Evolutionary conservation across 2,888 invertebrate genomes (phyloP).

Genomic region (Hydraecia micacea): DNA sequence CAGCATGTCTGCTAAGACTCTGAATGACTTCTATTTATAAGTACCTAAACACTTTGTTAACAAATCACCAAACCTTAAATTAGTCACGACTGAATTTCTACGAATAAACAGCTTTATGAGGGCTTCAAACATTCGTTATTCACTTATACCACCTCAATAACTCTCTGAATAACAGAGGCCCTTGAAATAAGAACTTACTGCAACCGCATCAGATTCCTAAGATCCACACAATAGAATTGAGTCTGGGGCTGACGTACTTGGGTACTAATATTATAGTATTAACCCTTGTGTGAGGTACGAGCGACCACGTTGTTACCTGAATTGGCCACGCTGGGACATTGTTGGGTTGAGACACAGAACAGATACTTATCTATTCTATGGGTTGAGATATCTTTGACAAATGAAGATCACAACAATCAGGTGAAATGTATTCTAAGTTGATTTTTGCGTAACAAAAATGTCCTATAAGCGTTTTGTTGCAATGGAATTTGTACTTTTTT

Average conservation of each 20-base stretch:
- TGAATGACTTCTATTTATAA: not conserved
- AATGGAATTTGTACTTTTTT: not conserved
- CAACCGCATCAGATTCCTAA: not conserved
- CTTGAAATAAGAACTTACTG: not conserved
- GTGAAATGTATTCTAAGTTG: not conserved
- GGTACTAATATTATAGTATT: too few relatives aligned
- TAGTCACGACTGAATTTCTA: not conserved
- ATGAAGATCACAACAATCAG: not conserved
- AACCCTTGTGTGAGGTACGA: not conserved
- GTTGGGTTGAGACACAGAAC: too few relatives aligned
- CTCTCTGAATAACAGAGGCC: conserved; percentile 4
- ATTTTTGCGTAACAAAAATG: not conserved
- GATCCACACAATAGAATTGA: conserved; percentile 1
- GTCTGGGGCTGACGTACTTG: not conserved
- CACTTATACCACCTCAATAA: not conserved
- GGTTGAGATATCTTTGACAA: not conserved
- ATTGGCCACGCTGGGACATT: conserved; percentile 9
- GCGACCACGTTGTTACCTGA: conserved; percentile 15
- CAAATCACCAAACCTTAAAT: not conserved
- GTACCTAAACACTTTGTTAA: not conserved
- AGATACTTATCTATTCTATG: too few relatives aligned
- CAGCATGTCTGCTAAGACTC: not conserved
- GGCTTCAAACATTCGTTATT: conserved; percentile 2
- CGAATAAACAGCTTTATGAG: not conserved
- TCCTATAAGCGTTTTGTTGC: not conserved